These are phyloP conservation scores for Anodontia alba DNA, from an alignment of 2,888 invertebrate species.

Conservation along the genomic window DNA sequence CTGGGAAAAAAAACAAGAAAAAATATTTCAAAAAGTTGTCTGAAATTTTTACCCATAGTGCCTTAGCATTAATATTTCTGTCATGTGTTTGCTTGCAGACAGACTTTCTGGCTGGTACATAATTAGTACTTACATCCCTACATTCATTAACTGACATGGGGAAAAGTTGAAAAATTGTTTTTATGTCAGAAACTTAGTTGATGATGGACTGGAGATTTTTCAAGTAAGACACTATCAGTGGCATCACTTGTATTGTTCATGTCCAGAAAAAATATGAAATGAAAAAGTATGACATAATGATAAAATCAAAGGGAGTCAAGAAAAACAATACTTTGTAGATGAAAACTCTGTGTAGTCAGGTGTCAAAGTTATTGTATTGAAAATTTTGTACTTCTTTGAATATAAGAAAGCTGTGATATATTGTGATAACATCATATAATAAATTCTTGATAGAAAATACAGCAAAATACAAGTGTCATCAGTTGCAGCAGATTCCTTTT, in stretches of 20 bases:
- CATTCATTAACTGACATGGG: background rate
- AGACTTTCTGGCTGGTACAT: constrained; percentile 10
- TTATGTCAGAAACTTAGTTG: background rate
- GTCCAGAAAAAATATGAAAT: background rate
- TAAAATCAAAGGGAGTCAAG: background rate
- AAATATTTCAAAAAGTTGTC: too few relatives aligned
- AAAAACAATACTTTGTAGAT: constrained; percentile 16
- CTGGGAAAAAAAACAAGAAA: too few relatives aligned
- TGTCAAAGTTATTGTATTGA: constrained; percentile 8
- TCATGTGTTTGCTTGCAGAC: background rate
- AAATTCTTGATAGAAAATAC: too few relatives aligned
- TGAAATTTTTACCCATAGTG: too few relatives aligned
- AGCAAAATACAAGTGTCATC: too few relatives aligned
- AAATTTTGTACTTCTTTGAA: too few relatives aligned
- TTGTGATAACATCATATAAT: background rate
- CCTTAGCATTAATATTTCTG: too few relatives aligned
- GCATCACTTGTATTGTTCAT: background rate
- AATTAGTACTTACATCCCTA: constrained; percentile 7
- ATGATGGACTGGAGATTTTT: background rate
- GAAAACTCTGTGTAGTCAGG: background rate
- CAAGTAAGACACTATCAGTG: background rate
- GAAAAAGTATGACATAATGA: constrained; percentile 6
- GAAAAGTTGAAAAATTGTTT: background rate
- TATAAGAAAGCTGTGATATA: background rate
- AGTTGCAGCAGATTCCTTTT: too few relatives aligned